These are phyloP conservation scores for Copidosoma aretas DNA, from an alignment of 2,888 invertebrate genomes.

Conservation along the genomic window DNA sequence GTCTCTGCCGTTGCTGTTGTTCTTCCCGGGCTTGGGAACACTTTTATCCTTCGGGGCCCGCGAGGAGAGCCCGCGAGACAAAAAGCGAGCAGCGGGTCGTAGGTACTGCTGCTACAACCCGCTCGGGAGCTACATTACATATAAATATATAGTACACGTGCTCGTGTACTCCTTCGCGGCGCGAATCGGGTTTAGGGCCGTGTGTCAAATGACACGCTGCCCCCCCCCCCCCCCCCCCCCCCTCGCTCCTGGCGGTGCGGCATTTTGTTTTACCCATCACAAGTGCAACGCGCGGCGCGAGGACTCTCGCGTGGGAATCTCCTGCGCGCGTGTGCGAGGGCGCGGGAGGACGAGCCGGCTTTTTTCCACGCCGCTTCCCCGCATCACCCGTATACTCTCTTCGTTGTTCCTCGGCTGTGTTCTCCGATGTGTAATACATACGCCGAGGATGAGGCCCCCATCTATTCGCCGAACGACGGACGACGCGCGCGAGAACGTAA, in stretches of 20 bases:
- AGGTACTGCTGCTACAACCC: no score
- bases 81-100: not conserved
- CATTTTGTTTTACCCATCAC: conserved; percentile 17
- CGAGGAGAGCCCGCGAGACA: not conserved
- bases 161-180: conserved; percentile 38
- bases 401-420: no score
- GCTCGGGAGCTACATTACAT: not conserved
- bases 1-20: not conserved
- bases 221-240: conserved; percentile 7
- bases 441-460: no score
- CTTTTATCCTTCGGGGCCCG: no score
- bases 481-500: no score
- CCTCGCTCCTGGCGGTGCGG: conserved; percentile 16
- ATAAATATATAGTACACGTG: no score
- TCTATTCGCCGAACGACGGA: no score
- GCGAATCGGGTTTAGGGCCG: conserved; percentile 61
- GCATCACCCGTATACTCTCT: no score
- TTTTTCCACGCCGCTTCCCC: no score
- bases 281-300: conserved; percentile 13
- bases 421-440: no score
- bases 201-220: conserved; percentile 60
- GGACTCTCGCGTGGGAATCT: conserved; percentile 53
- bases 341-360: no score
- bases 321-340: conserved; percentile 21
- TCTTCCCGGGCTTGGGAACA: conserved; percentile 10